Evolutionary conservation across 2,888 invertebrate genomes (phyloP).

Genomic region (Pristionchus entomophagus): DNA sequence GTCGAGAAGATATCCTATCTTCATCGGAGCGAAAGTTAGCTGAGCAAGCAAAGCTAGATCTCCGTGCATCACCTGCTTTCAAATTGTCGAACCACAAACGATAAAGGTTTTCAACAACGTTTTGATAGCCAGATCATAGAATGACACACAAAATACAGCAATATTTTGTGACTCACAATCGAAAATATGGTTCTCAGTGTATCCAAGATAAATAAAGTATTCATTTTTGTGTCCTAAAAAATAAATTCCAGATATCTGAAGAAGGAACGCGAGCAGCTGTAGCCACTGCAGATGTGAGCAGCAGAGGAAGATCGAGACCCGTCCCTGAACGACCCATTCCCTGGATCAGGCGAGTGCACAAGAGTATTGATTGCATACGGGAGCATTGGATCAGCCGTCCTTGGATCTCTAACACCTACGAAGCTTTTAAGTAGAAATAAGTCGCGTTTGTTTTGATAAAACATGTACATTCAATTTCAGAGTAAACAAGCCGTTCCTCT

Average conservation of each 20-base stretch:
- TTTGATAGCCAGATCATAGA: neutral
- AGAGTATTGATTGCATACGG: neutral
- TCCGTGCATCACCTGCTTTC: neutral
- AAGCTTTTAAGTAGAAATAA: too few species aligned
- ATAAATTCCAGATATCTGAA: conserved; percentile 57
- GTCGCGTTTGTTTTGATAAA: too few species aligned
- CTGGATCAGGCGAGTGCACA: neutral
- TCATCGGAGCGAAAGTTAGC: neutral
- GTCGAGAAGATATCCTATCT: neutral
- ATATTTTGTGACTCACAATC: too few species aligned
- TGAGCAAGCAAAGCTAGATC: neutral
- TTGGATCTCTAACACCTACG: too few species aligned
- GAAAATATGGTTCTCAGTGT: too few species aligned
- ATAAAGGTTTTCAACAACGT: neutral
- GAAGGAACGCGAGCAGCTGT: conserved; percentile 62
- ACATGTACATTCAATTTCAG: neutral
- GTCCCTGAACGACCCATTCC: neutral
- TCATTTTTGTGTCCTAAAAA: too few species aligned
- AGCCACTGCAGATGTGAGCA: conserved; percentile 51
- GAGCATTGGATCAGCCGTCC: too few species aligned
- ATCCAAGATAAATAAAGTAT: too few species aligned
- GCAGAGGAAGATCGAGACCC: neutral
- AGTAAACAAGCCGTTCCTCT: neutral
- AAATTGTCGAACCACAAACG: neutral
- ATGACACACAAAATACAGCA: too few species aligned